Evolutionary conservation across 2,113 vertebrate species (phyloP).

Genomic region (Pimephales promelas): DNA sequence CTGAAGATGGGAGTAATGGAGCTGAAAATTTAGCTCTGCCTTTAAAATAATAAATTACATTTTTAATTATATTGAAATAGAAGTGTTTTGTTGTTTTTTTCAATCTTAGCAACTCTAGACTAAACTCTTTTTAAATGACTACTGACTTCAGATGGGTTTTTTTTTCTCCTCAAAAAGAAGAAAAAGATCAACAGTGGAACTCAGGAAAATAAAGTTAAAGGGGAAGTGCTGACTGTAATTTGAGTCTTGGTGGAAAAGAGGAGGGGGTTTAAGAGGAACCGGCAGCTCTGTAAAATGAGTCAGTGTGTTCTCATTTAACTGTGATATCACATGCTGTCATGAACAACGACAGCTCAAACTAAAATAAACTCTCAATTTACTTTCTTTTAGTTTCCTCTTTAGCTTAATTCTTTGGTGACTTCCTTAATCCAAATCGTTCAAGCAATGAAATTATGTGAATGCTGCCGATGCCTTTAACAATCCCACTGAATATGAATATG

Average conservation of each 20-base stretch:
- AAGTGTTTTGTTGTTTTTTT: no score
- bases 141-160: no score
- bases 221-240: neutral
- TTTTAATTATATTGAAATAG: no score
- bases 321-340: neutral
- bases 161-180: no score
- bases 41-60: no score
- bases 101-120: no score
- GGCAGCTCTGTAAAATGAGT: neutral
- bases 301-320: neutral
- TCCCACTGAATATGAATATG: neutral
- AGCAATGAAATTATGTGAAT: neutral
- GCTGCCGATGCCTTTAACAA: neutral
- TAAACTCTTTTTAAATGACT: no score
- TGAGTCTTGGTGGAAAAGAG: neutral
- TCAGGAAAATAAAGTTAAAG: neutral
- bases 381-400: neutral
- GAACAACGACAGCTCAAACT: neutral
- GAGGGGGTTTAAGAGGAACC: neutral
- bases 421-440: neutral
- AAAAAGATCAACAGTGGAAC: no score
- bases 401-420: neutral
- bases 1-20: no score
- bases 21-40: no score
- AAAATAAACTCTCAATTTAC: neutral